Evolutionary conservation across 2,113 vertebrate species (phyloP).

Genomic region (Micronycteris hirsuta): DNA sequence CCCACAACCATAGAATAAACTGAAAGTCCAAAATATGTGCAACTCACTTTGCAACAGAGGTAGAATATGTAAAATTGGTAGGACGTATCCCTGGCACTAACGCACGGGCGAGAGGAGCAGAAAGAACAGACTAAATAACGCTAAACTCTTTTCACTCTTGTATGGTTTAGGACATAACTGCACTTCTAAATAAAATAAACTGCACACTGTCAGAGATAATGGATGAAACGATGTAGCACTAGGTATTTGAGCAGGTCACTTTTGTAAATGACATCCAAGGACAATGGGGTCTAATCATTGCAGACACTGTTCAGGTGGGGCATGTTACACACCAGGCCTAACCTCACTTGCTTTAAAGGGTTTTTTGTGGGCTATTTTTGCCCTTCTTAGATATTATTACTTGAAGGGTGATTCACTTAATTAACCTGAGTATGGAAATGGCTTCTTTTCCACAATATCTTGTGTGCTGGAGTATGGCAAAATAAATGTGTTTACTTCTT

Average conservation of each 20-base stretch:
- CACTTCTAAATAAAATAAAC: background rate
- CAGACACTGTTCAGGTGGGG: background rate
- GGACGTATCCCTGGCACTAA: background rate
- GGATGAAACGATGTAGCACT: background rate
- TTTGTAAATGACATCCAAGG: background rate
- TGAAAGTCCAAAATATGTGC: background rate
- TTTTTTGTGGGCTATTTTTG: background rate
- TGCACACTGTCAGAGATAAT: background rate
- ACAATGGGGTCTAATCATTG: background rate
- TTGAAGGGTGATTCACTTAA: background rate
- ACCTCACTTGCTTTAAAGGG: background rate
- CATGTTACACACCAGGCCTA: background rate
- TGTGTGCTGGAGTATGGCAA: background rate
- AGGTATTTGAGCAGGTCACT: background rate
- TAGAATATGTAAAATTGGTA: background rate
- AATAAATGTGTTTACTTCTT: background rate
- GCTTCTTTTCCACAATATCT: constrained; percentile 4
- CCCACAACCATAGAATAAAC: background rate
- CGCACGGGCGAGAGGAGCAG: background rate
- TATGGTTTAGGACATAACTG: background rate
- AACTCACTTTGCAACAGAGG: background rate
- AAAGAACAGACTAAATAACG: background rate
- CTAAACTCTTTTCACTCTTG: background rate
- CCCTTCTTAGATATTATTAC: background rate
- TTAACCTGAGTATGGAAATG: background rate